Conservation (phyloP, 2,888 invertebrate genomes). For the Drosophila prolongata region DNA sequence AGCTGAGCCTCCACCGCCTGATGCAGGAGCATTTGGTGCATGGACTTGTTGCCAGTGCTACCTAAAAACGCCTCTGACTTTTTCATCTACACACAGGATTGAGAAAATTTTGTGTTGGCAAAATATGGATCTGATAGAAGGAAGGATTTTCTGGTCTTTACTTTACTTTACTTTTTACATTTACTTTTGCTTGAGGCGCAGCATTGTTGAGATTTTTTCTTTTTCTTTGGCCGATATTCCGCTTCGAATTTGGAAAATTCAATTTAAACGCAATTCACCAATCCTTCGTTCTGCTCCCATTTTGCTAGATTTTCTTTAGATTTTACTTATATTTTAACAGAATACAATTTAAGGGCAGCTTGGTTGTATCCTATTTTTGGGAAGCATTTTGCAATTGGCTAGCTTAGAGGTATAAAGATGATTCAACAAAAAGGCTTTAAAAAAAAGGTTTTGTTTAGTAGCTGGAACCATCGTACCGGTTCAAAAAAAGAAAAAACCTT, state of each 20-base stretch:
- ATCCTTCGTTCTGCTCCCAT: slow-evolving; percentile 81
- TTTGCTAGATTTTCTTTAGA: slow-evolving; percentile 55
- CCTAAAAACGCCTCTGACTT: slow-evolving; percentile 37
- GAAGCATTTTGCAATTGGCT: slow-evolving; percentile 77
- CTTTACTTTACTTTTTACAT: slow-evolving; percentile 33
- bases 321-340: slow-evolving; percentile 50
- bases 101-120: slow-evolving; percentile 69
- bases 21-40: slow-evolving; percentile 80
- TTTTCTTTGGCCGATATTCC: slow-evolving; percentile 83
- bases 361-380: slow-evolving; percentile 10
- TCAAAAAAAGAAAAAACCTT: slow-evolving; percentile 85
- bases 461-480: slow-evolving; percentile 85
- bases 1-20: slow-evolving; percentile 78
- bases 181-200: slow-evolving; percentile 30
- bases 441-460: slow-evolving; percentile 43
- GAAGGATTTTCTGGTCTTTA: slow-evolving; percentile 78
- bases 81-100: slow-evolving; percentile 48
- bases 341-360: slow-evolving; percentile 49
- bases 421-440: slow-evolving; percentile 51
- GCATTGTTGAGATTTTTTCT: slow-evolving; percentile 85
- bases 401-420: slow-evolving; percentile 42
- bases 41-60: slow-evolving; percentile 27
- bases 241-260: slow-evolving; percentile 56
- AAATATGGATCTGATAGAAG: slow-evolving; percentile 74
- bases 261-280: slow-evolving; percentile 60